Evolutionary conservation across 2,113 vertebrate genomes (phyloP).

Genomic region (Seriola aureovittata): DNA sequence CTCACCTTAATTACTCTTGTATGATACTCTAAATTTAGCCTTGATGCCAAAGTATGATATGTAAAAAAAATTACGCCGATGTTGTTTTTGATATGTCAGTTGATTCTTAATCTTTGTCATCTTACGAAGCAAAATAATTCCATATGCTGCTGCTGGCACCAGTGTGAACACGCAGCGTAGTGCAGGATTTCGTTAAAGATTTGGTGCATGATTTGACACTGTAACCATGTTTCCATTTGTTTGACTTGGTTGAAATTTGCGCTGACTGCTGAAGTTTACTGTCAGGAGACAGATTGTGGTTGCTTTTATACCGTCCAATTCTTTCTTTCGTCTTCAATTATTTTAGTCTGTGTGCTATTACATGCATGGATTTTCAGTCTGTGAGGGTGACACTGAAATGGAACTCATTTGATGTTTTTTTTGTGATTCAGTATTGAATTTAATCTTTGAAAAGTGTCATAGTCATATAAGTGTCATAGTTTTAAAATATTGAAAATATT

Average conservation of each 20-base stretch:
- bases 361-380: background rate
- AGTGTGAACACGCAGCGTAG: background rate
- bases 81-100: background rate
- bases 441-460: background rate
- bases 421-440: background rate
- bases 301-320: background rate
- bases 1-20: constrained; percentile 25
- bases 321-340: constrained; percentile 2
- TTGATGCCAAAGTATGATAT: background rate
- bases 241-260: constrained; percentile 33
- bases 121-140: constrained; percentile 1
- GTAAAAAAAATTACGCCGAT: background rate
- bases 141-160: constrained; percentile 17
- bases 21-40: background rate
- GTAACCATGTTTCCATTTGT: constrained; percentile 29
- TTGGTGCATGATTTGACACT: constrained; percentile 5
- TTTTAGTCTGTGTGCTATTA: background rate
- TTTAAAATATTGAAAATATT: background rate
- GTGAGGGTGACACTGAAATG: background rate
- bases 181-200: constrained; percentile 24
- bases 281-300: constrained; percentile 16
- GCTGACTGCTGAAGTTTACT: constrained; percentile 32
- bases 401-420: background rate
- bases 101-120: constrained; percentile 6
- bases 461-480: background rate